Conservation (phyloP, 2,113 vertebrate species). For the Perccottus glenii region DNA sequence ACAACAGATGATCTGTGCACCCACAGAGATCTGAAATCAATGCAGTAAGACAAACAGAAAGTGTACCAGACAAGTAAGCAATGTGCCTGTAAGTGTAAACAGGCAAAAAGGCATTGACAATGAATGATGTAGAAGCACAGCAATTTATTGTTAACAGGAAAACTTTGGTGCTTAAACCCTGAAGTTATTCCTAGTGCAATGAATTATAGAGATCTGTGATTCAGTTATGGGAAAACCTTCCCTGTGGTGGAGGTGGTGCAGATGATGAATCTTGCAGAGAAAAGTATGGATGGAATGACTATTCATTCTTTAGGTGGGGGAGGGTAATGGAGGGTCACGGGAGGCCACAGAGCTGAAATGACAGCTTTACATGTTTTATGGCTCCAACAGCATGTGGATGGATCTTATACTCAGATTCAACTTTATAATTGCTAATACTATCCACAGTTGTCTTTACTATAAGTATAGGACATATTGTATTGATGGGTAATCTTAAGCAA, state of each 20-base stretch:
- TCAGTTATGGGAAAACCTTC: slow-evolving; percentile 3
- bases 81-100: background rate
- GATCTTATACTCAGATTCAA: slow-evolving; percentile 4
- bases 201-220: slow-evolving; percentile 8
- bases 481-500: too few relatives aligned
- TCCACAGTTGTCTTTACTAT: too few relatives aligned
- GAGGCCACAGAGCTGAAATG: background rate
- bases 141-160: background rate
- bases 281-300: slow-evolving; percentile 7
- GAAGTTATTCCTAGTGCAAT: slow-evolving; percentile 2
- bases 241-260: background rate
- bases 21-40: slow-evolving; percentile 47
- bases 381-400: background rate
- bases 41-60: slow-evolving; percentile 7
- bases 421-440: background rate
- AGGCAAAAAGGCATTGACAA: background rate
- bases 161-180: background rate
- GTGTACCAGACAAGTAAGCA: background rate
- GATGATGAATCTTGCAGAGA: background rate
- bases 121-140: background rate
- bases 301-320: background rate
- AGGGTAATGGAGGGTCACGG: background rate
- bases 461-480: too few relatives aligned
- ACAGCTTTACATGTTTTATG: slow-evolving; percentile 1
- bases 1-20: slow-evolving; percentile 35